phyloP scores from a whole-genome alignment of 2,888 invertebrate genomes.

The Drosophila tanythrix region DNA sequence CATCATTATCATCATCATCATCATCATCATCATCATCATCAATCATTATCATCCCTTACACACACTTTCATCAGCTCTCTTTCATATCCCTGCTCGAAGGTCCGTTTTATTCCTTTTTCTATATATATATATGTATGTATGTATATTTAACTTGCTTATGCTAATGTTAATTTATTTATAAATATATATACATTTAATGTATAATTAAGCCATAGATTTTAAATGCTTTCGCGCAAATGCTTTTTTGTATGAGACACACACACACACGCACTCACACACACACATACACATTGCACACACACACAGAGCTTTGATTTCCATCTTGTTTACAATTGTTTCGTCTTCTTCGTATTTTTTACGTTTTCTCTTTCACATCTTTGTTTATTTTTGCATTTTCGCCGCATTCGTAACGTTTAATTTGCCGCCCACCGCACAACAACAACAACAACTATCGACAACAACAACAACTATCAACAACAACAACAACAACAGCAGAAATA shows the following conservation, averaged over 20 bases:
- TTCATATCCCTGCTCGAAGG: constrained; percentile 45
- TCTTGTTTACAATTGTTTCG: constrained; percentile 45
- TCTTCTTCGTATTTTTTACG: constrained; percentile 24
- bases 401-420: constrained; percentile 62
- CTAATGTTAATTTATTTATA: constrained; percentile 21
- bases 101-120: constrained; percentile 23
- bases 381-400: constrained; percentile 52
- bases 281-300: not conserved
- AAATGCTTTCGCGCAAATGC: constrained; percentile 50
- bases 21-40: constrained; percentile 2
- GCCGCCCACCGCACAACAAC: constrained; percentile 35
- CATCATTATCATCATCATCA: constrained; percentile 11
- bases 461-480: constrained; percentile 17
- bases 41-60: constrained; percentile 26
- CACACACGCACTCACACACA: constrained; percentile 9
- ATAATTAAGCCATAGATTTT: constrained; percentile 39
- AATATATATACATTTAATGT: not conserved
- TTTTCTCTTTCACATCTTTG: constrained; percentile 60
- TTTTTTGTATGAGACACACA: constrained; percentile 22
- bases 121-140: constrained; percentile 9
- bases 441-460: constrained; percentile 19
- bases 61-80: constrained; percentile 39
- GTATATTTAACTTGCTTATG: constrained; percentile 25
- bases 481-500: constrained; percentile 41
- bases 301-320: constrained; percentile 43